Conservation (phyloP, 1,140 invertebrate species). For the Maniola jurtina region DNA sequence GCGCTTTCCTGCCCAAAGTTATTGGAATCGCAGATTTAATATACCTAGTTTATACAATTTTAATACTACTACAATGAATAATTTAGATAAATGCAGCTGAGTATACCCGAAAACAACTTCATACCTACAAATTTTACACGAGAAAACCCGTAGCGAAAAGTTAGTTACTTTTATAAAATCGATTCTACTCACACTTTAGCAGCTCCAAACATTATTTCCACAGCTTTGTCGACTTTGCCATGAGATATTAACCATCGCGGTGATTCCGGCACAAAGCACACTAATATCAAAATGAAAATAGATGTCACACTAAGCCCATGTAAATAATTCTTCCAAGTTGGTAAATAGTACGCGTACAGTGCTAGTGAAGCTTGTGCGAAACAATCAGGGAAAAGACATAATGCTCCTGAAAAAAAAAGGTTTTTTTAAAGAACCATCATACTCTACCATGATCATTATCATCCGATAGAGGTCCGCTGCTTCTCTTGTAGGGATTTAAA, state of each 20-base stretch:
- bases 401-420: conserved; percentile 20
- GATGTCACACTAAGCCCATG: conserved; percentile 34
- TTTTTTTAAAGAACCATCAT: too few relatives aligned
- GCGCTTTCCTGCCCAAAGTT: too few relatives aligned
- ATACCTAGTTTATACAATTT: too few relatives aligned
- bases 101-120: too few relatives aligned
- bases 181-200: conserved; percentile 43
- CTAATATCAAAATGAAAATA: conserved; percentile 36
- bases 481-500: too few relatives aligned
- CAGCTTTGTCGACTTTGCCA: conserved; percentile 38
- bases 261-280: conserved; percentile 47
- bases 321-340: conserved; percentile 43
- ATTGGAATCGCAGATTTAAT: too few relatives aligned
- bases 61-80: too few relatives aligned
- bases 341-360: conserved; percentile 44
- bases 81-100: too few relatives aligned
- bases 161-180: not conserved
- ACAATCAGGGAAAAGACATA: conserved; percentile 41
- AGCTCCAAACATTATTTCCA: conserved; percentile 42
- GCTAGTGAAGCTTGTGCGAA: conserved; percentile 37
- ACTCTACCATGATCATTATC: too few relatives aligned
- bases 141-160: too few relatives aligned
- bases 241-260: conserved; percentile 54
- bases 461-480: too few relatives aligned
- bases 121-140: too few relatives aligned